Evolutionary conservation across 2,113 vertebrate species (phyloP), one percentile per base, ranked within the genome.

Genomic region (Anseranas semipalmata): DNA sequence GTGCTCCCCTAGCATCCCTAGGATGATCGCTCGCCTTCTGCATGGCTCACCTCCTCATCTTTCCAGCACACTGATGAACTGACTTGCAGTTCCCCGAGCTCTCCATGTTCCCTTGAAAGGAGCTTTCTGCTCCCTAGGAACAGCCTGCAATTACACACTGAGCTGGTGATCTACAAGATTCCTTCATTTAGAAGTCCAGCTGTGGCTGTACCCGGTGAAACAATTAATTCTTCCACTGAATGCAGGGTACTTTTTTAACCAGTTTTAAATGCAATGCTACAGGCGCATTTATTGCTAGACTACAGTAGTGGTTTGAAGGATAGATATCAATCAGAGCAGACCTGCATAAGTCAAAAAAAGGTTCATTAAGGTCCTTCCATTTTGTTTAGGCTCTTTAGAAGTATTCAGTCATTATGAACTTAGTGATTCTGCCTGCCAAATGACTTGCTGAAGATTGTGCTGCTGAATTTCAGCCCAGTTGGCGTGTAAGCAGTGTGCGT

Each of bases 401-500:
- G 82, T 67, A 93, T 87, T 97, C 70, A 92, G 85, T 91, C 97
- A 91, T 96, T 91, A 97, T 4, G 32, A 96, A 97, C 96, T 97
- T 71, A 93, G 95, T 77, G 93, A 94, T 96, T 89, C 80, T 96
- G 96, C 95, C 96, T 97, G 96, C 96, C 94, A 96, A 97, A 95
- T 92, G 60, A 70, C 97, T 97, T 85, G 93, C 95, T 96, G 91
- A 96, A 89, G 95, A 90, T 95, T 98, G 95, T n/a, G 73, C 81
- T 94, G 96, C 94, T 97, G 95, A 96, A 96, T 83, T 63, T 83
- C 97, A 97, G 96, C 97, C 95, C 91, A 90, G 77, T 45, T 97
- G 96, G 94, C 87, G 85, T 30, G 37, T 76, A 86, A 90, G 92
- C 90, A 87, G 71, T 12, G 80, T 53, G 63, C 70, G 41, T 25